A percentile compares a stretch with the other conserved stretches of the same genome.
phyloP scores from a whole-genome alignment of 2,888 invertebrate genomes.

The Heliconius charithonia region DNA sequence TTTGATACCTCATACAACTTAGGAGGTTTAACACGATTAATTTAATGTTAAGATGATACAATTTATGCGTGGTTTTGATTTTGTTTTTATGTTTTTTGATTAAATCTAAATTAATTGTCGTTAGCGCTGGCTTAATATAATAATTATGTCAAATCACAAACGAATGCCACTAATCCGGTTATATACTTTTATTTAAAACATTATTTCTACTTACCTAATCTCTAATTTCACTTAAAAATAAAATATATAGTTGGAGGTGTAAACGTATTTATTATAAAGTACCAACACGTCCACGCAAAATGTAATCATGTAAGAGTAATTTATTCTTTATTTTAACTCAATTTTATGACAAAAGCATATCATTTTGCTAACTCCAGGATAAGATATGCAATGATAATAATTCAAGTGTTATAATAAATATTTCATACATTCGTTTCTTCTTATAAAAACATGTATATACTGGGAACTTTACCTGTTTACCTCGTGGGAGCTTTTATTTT shows the following conservation, averaged over 20 bases:
- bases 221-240: background rate
- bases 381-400: background rate
- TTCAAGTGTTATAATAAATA: slow-evolving; percentile 13
- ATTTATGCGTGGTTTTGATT: no score
- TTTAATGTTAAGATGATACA: no score
- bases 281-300: no score
- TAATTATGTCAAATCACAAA: no score
- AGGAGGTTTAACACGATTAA: no score
- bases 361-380: background rate
- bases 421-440: slow-evolving; percentile 2
- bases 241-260: background rate
- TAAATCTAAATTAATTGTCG: no score
- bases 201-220: background rate
- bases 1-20: no score
- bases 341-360: slow-evolving; percentile 1
- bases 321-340: background rate
- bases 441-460: slow-evolving; percentile 10
- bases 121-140: no score
- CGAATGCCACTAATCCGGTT: no score
- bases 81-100: no score
- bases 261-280: background rate
- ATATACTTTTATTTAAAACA: background rate
- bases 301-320: background rate
- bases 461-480: slow-evolving; percentile 4
- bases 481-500: slow-evolving; percentile 16